A percentile compares a stretch with the other conserved stretches of the same genome.
Evolutionary conservation across 2,113 vertebrate genomes (phyloP).

Genomic region (Nannospalax galili): DNA sequence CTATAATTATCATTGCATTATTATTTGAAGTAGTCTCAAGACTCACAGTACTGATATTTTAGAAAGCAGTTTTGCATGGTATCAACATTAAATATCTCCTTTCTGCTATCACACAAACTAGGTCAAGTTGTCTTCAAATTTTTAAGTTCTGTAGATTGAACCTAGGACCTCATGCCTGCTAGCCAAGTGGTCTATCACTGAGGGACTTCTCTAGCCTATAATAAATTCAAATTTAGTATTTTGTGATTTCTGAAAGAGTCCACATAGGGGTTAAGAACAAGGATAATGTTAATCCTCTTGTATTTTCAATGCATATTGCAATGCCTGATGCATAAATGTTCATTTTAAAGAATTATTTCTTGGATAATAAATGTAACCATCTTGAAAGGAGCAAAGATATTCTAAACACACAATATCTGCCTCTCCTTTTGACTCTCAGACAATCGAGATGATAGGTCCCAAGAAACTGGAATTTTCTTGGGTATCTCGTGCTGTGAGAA

Average conservation of each 20-base stretch:
- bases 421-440: not conserved
- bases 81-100: not conserved
- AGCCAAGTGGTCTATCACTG: not conserved
- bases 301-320: not conserved
- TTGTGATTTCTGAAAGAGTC: constrained; percentile 8
- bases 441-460: not conserved
- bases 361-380: not conserved
- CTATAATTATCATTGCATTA: not conserved
- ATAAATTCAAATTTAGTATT: constrained; percentile 1
- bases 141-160: not conserved
- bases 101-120: not conserved
- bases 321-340: not conserved
- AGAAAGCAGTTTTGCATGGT: constrained; percentile 12
- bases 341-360: constrained; percentile 17
- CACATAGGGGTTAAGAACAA: not conserved
- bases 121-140: not conserved
- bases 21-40: not conserved
- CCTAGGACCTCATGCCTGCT: not conserved
- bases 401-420: too few species aligned
- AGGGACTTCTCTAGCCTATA: not conserved
- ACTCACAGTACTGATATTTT: constrained; percentile 3
- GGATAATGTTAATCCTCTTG: not conserved
- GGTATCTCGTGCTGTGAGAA: not conserved
- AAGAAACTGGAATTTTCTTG: not conserved
- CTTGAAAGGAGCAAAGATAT: not conserved